These are phyloP conservation scores for Byasa hedistus DNA, from an alignment of 2,888 invertebrate genomes.

Conservation along the genomic window DNA sequence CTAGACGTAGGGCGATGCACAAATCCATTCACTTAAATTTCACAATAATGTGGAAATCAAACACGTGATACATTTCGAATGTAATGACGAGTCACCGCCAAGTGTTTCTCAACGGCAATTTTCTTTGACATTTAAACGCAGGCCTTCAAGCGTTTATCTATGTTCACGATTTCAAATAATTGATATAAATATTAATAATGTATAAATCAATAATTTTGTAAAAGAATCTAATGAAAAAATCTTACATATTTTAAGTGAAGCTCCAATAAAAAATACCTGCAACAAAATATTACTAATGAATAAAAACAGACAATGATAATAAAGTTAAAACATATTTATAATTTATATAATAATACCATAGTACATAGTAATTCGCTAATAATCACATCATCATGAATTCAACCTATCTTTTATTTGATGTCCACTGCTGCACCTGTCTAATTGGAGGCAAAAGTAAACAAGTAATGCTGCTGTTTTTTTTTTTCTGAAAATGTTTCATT, in stretches of 20 bases:
- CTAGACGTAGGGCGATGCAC: too few relatives aligned
- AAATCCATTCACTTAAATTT: slow-evolving; percentile 11
- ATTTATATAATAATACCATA: too few relatives aligned
- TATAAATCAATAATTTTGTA: background rate
- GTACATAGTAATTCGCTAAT: too few relatives aligned
- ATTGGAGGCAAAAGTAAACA: too few relatives aligned
- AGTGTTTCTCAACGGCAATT: slow-evolving; percentile 2
- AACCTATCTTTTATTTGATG: too few relatives aligned
- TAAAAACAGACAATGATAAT: background rate
- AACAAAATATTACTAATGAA: background rate
- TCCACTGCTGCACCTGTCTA: too few relatives aligned
- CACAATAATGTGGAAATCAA: slow-evolving; percentile 12
- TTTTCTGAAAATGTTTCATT: too few relatives aligned
- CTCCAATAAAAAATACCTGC: background rate
- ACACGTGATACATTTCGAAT: slow-evolving; percentile 11
- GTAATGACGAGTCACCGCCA: background rate
- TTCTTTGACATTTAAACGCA: slow-evolving; percentile 5
- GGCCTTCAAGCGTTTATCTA: background rate
- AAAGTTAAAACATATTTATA: too few relatives aligned
- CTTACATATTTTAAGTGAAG: background rate
- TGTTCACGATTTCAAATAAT: background rate
- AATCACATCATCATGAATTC: too few relatives aligned
- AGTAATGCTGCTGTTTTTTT: too few relatives aligned
- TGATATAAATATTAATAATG: background rate
- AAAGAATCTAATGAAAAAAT: background rate